Evolutionary conservation across 2,113 vertebrate species (phyloP).

Genomic region (Grus americana): DNA sequence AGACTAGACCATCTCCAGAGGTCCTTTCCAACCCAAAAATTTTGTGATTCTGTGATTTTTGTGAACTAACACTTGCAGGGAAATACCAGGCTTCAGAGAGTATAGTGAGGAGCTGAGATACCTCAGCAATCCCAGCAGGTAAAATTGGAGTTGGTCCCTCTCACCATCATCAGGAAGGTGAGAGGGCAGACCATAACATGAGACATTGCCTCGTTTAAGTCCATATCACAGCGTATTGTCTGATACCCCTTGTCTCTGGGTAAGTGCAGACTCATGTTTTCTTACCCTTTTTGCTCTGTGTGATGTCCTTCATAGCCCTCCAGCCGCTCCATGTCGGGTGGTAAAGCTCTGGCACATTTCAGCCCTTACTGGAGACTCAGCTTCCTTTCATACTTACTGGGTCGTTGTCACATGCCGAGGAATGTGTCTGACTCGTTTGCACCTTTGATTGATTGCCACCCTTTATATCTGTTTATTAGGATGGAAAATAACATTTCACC

Average conservation of each 20-base stretch:
- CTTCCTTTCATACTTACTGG: not conserved
- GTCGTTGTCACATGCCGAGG: not conserved
- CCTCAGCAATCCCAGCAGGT: not conserved
- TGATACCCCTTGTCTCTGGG: not conserved
- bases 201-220: not conserved
- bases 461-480: not conserved
- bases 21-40: not conserved
- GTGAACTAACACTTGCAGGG: not conserved
- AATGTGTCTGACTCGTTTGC: not conserved
- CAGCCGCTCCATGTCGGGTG: not conserved
- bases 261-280: not conserved
- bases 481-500: slow-evolving; percentile 36
- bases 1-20: not conserved
- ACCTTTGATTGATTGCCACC: slow-evolving; percentile 10
- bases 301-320: not conserved
- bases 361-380: not conserved
- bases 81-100: not conserved
- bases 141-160: not conserved
- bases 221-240: not conserved
- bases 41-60: not conserved
- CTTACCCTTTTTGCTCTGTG: not conserved
- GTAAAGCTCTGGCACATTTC: not conserved
- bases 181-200: not conserved
- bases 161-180: not conserved
- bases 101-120: not conserved